Conservation (phyloP, 2,797 vertebrate species). For the Scolopax bukidnonensis region DNA sequence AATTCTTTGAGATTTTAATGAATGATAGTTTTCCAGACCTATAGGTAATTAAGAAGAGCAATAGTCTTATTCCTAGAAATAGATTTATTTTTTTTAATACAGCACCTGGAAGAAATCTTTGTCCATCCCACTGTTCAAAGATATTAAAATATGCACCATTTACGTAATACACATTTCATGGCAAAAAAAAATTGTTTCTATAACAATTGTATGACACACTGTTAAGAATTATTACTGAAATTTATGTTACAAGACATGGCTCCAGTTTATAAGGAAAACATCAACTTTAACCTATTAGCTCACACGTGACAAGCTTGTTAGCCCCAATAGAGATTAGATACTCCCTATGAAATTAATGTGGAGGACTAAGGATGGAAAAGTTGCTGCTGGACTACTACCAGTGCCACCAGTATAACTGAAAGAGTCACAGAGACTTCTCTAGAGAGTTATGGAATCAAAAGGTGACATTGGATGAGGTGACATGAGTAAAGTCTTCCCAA, state of each 20-base stretch:
- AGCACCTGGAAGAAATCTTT: not conserved
- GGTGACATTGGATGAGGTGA: not conserved
- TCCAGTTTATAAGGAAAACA: not conserved
- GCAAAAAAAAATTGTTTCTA: not conserved
- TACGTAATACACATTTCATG: not conserved
- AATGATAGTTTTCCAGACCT: not conserved
- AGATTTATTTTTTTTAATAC: not conserved
- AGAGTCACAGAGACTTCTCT: not conserved
- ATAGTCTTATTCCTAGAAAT: not conserved
- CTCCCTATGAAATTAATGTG: not conserved
- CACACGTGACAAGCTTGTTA: not conserved
- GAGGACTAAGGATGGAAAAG: not conserved
- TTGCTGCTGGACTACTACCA: not conserved
- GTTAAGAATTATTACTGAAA: not conserved
- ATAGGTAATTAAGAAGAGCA: not conserved
- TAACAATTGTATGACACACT: not conserved
- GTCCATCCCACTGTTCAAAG: not conserved
- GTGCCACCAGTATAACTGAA: not conserved
- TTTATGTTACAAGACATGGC: not conserved
- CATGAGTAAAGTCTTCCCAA: not conserved
- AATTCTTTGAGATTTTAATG: not conserved
- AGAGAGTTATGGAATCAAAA: not conserved
- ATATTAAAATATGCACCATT: not conserved
- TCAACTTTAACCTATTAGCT: not conserved
- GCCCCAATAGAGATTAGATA: not conserved